Conservation (phyloP, 2,888 invertebrate species). For the Elmis aenea region DNA sequence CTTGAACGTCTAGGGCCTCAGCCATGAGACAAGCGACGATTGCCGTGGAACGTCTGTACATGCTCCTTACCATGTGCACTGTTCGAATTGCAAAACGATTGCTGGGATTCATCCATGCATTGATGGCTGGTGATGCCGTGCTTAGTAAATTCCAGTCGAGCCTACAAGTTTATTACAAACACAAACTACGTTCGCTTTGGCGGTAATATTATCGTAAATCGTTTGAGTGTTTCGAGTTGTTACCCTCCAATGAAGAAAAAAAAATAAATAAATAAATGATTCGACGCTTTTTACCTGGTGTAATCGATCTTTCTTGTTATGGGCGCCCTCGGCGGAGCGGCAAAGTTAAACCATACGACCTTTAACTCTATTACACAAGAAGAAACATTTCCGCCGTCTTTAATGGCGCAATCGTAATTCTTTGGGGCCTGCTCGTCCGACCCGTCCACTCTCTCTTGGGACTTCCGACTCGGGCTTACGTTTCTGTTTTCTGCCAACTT, state of each 20-base stretch:
- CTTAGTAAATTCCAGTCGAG: conserved; percentile 95
- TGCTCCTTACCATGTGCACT: conserved; percentile 72
- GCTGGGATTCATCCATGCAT: conserved; percentile 96
- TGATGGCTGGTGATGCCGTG: conserved; percentile 93
- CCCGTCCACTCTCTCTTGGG: neutral
- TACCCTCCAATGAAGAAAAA: conserved; percentile 5
- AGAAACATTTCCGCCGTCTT: conserved; percentile 68
- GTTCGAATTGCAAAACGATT: conserved; percentile 83
- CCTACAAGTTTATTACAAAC: conserved; percentile 52
- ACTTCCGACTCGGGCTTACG: neutral
- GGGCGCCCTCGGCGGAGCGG: conserved; percentile 91
- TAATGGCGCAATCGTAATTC: neutral
- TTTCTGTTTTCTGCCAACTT: neutral
- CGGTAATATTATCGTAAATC: conserved; percentile 5
- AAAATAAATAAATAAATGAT: neutral
- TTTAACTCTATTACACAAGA: conserved; percentile 85
- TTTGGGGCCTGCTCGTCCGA: neutral
- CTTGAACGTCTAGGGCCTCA: conserved; percentile 83
- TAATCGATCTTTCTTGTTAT: conserved; percentile 93
- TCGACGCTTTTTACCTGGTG: conserved; percentile 60
- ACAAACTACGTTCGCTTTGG: too few relatives aligned
- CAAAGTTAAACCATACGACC: conserved; percentile 95
- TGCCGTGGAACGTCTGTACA: conserved; percentile 76
- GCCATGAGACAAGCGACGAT: conserved; percentile 94
- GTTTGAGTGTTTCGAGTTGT: neutral